Conservation (phyloP, 2,888 invertebrate genomes). For the Bruchidius siliquastri region DNA sequence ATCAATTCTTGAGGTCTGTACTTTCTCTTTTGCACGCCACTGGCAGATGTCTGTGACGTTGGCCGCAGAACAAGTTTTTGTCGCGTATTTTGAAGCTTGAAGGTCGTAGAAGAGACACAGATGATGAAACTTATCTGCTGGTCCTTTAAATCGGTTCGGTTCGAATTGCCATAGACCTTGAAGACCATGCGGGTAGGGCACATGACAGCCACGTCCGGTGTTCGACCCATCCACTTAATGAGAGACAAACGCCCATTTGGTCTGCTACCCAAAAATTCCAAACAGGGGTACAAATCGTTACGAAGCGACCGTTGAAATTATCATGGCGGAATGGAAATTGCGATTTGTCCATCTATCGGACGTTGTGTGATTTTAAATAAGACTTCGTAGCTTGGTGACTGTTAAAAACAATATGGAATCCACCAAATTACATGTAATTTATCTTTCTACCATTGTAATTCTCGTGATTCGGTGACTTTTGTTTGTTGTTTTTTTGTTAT, state of each 20-base stretch:
- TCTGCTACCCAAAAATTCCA: background rate
- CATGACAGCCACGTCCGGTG: background rate
- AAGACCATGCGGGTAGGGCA: background rate
- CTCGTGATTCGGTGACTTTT: too few species aligned
- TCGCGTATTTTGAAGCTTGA: background rate
- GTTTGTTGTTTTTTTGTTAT: too few species aligned
- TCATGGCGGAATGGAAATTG: too few species aligned
- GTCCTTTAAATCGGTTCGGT: background rate
- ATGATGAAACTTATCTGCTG: background rate
- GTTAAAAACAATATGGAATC: too few species aligned
- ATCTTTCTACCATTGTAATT: too few species aligned
- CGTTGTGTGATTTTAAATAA: too few species aligned
- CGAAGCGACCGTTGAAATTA: background rate
- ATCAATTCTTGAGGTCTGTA: too few species aligned
- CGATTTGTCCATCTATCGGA: too few species aligned
- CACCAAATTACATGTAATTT: too few species aligned
- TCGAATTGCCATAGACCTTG: background rate
- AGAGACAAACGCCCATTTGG: background rate
- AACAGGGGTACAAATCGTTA: background rate
- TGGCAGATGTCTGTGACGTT: background rate
- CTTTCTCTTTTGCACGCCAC: background rate
- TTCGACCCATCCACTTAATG: background rate
- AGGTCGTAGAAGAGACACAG: background rate
- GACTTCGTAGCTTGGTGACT: too few species aligned
- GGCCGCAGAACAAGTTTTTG: background rate